Evolutionary conservation across 64 coral and sea anemone genomes (phyloP).

Genomic region (Porites australiensis): DNA sequence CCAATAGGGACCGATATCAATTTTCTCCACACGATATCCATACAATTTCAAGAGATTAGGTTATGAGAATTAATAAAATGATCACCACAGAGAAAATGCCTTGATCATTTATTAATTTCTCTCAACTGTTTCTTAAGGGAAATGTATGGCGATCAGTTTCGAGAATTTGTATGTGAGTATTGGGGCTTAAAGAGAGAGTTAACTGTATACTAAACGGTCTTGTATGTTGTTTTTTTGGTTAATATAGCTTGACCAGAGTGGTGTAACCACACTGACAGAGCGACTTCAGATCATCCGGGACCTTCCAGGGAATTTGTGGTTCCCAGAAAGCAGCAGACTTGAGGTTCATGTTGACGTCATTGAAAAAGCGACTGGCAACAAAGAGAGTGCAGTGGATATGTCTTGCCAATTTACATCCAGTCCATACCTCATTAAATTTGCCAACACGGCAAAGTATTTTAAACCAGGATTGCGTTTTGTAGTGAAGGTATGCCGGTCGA

Average conservation of each 20-base stretch:
- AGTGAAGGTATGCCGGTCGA: slow-evolving; percentile 59
- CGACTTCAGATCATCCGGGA: slow-evolving; percentile 28
- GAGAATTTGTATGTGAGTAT: too few relatives aligned
- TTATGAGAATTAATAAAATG: too few relatives aligned
- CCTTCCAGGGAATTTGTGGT: slow-evolving; percentile 63
- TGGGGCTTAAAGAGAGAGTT: too few relatives aligned
- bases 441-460: slow-evolving; percentile 80
- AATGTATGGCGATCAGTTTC: too few relatives aligned
- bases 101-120: too few relatives aligned
- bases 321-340: slow-evolving; percentile 78
- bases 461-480: slow-evolving; percentile 88
- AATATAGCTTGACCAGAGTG: not conserved
- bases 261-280: not conserved
- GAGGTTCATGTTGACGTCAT: slow-evolving; percentile 82
- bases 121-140: too few relatives aligned
- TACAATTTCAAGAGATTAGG: too few relatives aligned
- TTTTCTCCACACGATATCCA: too few relatives aligned
- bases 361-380: slow-evolving; percentile 76
- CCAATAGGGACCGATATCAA: too few relatives aligned
- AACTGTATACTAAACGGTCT: not conserved
- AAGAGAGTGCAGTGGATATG: slow-evolving; percentile 76
- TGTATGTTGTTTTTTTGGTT: not conserved
- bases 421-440: slow-evolving; percentile 77
- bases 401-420: slow-evolving; percentile 79
- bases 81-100: too few relatives aligned